These are phyloP conservation scores for Physocephala rufipes DNA, from an alignment of 2,888 invertebrate species.

Conservation along the genomic window DNA sequence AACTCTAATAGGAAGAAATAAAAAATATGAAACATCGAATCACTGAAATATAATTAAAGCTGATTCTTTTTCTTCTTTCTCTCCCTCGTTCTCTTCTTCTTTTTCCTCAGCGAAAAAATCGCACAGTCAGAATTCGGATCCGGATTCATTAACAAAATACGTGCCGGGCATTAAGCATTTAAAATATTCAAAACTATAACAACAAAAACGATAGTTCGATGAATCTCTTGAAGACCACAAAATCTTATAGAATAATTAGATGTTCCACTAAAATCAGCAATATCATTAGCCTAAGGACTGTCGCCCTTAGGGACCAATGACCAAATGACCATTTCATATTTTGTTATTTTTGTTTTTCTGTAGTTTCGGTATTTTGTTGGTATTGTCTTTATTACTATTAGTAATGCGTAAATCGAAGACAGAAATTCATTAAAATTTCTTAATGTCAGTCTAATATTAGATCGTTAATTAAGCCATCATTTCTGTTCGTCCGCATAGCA, in stretches of 20 bases:
- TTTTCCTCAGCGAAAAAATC: background rate
- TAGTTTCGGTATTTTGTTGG: too few species aligned
- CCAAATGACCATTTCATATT: background rate
- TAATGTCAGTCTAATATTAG: conserved; percentile 29
- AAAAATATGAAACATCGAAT: background rate
- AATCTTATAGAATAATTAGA: conserved; percentile 34
- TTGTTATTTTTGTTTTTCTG: background rate
- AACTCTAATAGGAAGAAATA: too few species aligned
- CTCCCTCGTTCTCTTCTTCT: too few species aligned
- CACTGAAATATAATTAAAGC: background rate
- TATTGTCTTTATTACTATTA: background rate
- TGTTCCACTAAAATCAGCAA: conserved; percentile 13
- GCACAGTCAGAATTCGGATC: background rate
- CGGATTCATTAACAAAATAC: conserved; percentile 30
- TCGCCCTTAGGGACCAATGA: background rate
- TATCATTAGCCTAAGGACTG: background rate
- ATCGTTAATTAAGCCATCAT: background rate
- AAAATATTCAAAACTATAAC: conserved; percentile 20
- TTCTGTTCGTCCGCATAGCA: background rate
- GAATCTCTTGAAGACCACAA: background rate
- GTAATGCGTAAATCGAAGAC: conserved; percentile 8
- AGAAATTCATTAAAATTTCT: conserved; percentile 32
- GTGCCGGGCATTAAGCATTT: conserved; percentile 20
- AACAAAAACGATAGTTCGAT: conserved; percentile 1
- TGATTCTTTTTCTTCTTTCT: too few species aligned